A percentile compares a stretch with the other conserved stretches of the same genome.
Evolutionary conservation across 2,797 vertebrate genomes (phyloP).

Genomic region (Enteromius fasciolatus): DNA sequence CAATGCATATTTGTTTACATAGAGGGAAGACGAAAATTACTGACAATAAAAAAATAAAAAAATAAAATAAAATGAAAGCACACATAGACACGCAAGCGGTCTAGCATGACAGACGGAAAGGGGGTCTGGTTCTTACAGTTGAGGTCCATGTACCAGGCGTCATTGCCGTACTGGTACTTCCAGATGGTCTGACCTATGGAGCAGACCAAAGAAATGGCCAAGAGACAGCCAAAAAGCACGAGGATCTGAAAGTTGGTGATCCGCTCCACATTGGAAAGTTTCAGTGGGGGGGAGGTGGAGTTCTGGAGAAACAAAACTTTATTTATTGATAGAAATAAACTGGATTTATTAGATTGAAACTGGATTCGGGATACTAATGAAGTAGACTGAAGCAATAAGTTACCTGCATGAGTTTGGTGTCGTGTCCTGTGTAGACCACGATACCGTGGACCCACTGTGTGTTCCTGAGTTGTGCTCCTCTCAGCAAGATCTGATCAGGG

Average conservation of each 20-base stretch:
- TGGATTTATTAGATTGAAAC: background rate
- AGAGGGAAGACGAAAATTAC: slow-evolving; percentile 68
- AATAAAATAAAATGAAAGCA: slow-evolving; percentile 72
- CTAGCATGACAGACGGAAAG: slow-evolving; percentile 60
- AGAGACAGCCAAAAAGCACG: slow-evolving; percentile 94
- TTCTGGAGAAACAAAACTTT: slow-evolving; percentile 78
- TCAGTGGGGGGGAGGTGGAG: slow-evolving; percentile 95
- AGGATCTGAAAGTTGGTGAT: slow-evolving; percentile 99
- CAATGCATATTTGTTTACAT: slow-evolving; percentile 76
- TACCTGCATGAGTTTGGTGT: slow-evolving; percentile 99
- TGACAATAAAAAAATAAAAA: slow-evolving; percentile 72
- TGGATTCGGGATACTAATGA: background rate
- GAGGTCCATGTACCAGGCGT: slow-evolving; percentile 97
- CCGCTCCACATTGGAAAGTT: slow-evolving; percentile 96
- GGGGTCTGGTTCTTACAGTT: slow-evolving; percentile 86
- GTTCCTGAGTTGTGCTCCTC: slow-evolving; percentile 96
- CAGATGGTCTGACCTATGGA: slow-evolving; percentile 95
- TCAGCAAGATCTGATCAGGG: slow-evolving; percentile 95
- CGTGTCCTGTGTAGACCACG: slow-evolving; percentile 97
- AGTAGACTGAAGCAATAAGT: background rate
- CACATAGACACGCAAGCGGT: slow-evolving; percentile 57
- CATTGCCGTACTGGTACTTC: slow-evolving; percentile 90
- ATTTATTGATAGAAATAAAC: too few species aligned
- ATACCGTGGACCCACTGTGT: slow-evolving; percentile 98
- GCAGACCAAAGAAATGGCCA: slow-evolving; percentile 96